A percentile compares a stretch with the other conserved stretches of the same genome.
Conservation (phyloP, 2,113 vertebrate genomes). For the Microcebus tavaratra region DNA sequence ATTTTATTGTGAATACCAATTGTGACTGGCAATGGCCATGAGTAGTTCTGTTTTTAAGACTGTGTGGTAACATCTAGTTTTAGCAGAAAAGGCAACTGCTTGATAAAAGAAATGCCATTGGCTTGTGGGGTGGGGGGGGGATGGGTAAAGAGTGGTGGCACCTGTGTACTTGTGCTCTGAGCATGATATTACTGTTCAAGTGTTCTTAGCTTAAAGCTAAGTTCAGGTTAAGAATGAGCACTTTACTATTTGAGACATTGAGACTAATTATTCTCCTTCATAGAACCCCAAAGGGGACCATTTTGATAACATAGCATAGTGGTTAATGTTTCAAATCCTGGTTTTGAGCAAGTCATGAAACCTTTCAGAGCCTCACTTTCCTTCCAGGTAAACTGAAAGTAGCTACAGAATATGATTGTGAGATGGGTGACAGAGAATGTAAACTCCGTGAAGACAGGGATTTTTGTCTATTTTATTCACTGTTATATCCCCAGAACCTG, state of each 20-base stretch:
- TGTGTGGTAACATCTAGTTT: background rate
- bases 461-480: conserved; percentile 17
- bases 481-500: background rate
- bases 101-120: background rate
- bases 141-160: background rate
- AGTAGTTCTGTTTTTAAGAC: background rate
- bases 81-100: background rate
- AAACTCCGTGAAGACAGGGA: background rate
- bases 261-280: background rate
- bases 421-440: background rate
- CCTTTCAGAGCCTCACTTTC: background rate
- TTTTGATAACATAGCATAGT: background rate
- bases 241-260: background rate
- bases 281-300: background rate
- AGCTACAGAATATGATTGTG: background rate
- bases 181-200: background rate
- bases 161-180: background rate
- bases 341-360: background rate
- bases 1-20: conserved; percentile 20
- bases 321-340: background rate
- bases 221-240: background rate
- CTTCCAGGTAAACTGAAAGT: background rate
- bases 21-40: background rate
- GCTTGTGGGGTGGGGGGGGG: background rate
- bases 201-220: background rate